Percentiles rank a stretch among this genome's conserved stretches.
Evolutionary conservation across 1,140 invertebrate genomes (phyloP).

Genomic region (Globodera ellingtonae): DNA sequence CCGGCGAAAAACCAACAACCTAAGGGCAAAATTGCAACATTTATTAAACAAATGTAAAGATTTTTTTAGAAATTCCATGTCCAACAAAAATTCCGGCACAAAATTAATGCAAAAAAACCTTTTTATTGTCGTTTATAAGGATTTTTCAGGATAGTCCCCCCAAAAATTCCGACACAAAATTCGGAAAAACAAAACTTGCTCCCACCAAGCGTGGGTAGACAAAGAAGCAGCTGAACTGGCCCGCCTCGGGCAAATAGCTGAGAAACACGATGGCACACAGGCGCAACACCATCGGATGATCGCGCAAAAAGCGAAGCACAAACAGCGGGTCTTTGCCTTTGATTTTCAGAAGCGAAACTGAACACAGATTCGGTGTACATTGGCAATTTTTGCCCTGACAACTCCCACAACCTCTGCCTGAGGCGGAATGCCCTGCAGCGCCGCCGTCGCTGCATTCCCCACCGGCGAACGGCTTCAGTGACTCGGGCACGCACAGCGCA

Average conservation of each 20-base stretch:
- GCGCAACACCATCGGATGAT: slow-evolving; percentile 92
- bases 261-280: slow-evolving; percentile 95
- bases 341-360: background rate
- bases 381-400: too few relatives aligned
- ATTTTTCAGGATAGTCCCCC: too few relatives aligned
- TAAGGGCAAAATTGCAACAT: slow-evolving; percentile 61
- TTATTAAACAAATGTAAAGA: slow-evolving; percentile 20
- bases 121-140: background rate
- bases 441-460: slow-evolving; percentile 62
- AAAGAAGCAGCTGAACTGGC: slow-evolving; percentile 99
- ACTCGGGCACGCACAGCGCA: slow-evolving; percentile 94
- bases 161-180: too few relatives aligned
- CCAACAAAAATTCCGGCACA: too few relatives aligned
- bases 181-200: background rate
- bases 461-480: slow-evolving; percentile 69
- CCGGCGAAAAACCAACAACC: slow-evolving; percentile 92
- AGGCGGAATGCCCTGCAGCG: slow-evolving; percentile 68
- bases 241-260: slow-evolving; percentile 93
- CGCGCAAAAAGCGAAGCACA: slow-evolving; percentile 87
- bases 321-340: slow-evolving; percentile 87
- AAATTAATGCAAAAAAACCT: background rate
- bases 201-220: slow-evolving; percentile 88
- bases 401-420: too few relatives aligned
- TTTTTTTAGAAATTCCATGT: too few relatives aligned
- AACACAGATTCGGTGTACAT: background rate